Evolutionary conservation across 2,888 invertebrate genomes (phyloP), one percentile per base, ranked within the genome.

Genomic region (Hemistola chrysoprasaria): DNA sequence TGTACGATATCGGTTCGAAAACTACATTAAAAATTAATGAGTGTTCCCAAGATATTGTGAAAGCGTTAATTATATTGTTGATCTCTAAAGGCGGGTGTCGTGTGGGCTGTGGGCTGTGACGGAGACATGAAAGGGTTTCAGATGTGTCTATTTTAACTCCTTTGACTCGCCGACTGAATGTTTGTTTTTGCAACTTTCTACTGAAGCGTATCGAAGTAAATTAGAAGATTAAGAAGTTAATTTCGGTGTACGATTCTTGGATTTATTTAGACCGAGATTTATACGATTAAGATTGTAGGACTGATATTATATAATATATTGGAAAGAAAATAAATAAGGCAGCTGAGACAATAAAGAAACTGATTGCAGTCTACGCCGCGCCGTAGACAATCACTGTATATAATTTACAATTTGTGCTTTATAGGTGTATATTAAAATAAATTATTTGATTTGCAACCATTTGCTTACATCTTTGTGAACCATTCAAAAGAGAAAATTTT

Each of bases 131-230:
- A 87, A 87, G 86, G 84, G 75, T 73, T 78, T 72, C 76, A 71
- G 72, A 78, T 72, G 74, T 63, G 67, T 85, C 87, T 87, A 87
- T 87, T 87, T 87, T 74, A 68, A 76, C 71, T 56, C 83, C 84
- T 86, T 86, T 84, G 82, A 84, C 58, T 62, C 54, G 61, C 63
- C 8, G 23, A 65, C 66, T 60, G 66, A 71, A 79, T 84, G 75
- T 83, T 85, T 86, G 78, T 81, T 84, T 87, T 84, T 72, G 83
- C 83, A 71, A 83, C 77, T 77, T 76, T 34, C 34, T 65, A 60
- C 53, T 59, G 55, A 51, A 62, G 43, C 8, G 34, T 30, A 44
- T 34, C 33, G 22, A 8, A 28, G 27, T 42, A 36, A 10, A 41
- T 32, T 31, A 8, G 22, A n/a, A 23, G 32, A 43, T 43, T 38